Evolutionary conservation across 1,140 invertebrate genomes (phyloP), one percentile per base, ranked within the genome.

Genomic region (Drosophila azteca): DNA sequence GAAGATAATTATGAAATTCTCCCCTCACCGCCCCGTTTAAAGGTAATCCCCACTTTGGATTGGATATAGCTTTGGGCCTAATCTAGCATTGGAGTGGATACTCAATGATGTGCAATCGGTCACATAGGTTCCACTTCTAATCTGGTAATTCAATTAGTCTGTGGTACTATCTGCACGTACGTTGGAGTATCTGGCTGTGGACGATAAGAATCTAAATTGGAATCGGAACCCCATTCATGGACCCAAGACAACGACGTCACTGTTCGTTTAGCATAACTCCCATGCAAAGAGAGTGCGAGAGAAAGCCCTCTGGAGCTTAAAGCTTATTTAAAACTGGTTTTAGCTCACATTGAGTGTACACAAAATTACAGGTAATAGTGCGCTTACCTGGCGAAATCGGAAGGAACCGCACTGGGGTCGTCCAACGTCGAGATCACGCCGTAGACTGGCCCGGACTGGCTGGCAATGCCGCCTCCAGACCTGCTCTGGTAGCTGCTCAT

Each of bases 401-500:
- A 52, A 39, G 59, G 44, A 31, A 26, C 48, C 11, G 50, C 44
- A 61, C 61, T 52, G 31, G 66, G 46, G 74, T 87, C 79, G 51
- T 88, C 73, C 60, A 70, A 64, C 62, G 84, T 70, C 43, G 83
- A 83, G 54, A 88, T 74, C 79, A 73, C 79, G 50, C 67, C 53
- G 83, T 88, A 88, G 53, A 88, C 83, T 88, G 83, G 49, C 8
- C 45, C 67, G 15, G 65, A 48, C 35, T 70, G 71, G 45, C 9
- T 26, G 41, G 45, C 45, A 53, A 62, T 63, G 39, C 29, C 49
- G 31, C 15, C 52, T 53, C 54, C 44, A 24, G 45, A 46, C 41
- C 24, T 31, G 15, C 20, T 49, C 24, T 64, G 50, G 48, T 35
- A 71, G 58, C 35, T 50, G 52, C 57, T 35, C 59, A 61, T 72